Evolutionary conservation across 2,888 invertebrate species (phyloP).

Genomic region (Camptogramma bilineatum): DNA sequence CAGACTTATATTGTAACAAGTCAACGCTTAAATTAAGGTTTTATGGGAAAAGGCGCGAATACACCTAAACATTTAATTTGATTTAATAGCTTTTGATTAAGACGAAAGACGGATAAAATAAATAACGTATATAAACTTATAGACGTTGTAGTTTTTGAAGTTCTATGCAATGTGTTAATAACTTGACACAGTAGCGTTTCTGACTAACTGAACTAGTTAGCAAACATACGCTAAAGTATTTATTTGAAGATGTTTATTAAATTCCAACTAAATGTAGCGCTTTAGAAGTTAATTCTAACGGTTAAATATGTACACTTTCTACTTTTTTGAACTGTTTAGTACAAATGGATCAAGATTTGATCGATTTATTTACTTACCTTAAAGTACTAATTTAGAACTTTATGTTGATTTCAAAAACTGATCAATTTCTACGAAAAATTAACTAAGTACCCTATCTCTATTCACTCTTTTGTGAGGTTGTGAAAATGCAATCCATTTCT

Average conservation of each 20-base stretch:
- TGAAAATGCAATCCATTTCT: too few relatives aligned
- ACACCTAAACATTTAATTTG: too few relatives aligned
- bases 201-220: conserved; percentile 29
- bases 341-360: not conserved
- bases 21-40: too few relatives aligned
- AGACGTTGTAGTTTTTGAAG: not conserved
- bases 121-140: too few relatives aligned
- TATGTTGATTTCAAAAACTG: not conserved
- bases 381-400: not conserved
- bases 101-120: too few relatives aligned
- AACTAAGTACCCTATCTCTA: too few relatives aligned
- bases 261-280: conserved; percentile 18
- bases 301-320: not conserved
- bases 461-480: too few relatives aligned
- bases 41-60: too few relatives aligned
- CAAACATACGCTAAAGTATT: conserved; percentile 26
- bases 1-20: too few relatives aligned
- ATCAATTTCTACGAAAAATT: not conserved
- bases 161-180: conserved; percentile 26
- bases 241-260: conserved; percentile 20
- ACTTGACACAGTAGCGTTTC: conserved; percentile 38
- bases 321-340: not conserved
- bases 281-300: conserved; percentile 20
- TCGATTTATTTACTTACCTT: not conserved
- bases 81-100: too few relatives aligned